Conservation (phyloP, 2,888 invertebrate genomes). For the Neuroscelio doddi region DNA sequence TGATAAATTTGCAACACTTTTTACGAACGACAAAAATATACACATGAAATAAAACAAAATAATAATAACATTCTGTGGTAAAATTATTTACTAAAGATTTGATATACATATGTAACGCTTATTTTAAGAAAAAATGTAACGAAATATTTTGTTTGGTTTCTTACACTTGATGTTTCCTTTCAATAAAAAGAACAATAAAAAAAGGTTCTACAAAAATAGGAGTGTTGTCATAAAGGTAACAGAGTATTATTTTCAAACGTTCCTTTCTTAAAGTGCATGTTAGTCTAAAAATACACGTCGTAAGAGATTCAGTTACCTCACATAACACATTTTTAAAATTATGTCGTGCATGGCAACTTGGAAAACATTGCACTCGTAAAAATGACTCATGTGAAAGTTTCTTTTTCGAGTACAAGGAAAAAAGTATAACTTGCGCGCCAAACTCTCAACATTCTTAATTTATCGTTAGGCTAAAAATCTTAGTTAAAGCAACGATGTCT, state of each 20-base stretch:
- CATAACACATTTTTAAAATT: not conserved
- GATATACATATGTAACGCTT: not conserved
- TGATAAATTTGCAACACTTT: not conserved
- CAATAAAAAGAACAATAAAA: constrained; percentile 1
- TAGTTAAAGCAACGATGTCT: too few species aligned
- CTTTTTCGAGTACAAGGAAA: not conserved
- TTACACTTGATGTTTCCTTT: not conserved
- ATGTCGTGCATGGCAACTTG: not conserved
- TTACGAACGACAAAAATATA: not conserved
- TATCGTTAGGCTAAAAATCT: not conserved
- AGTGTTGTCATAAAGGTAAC: constrained; percentile 16
- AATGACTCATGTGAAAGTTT: not conserved
- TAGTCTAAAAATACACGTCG: too few species aligned
- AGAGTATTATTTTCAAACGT: constrained; percentile 17
- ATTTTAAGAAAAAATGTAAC: not conserved
- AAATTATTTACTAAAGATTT: constrained; percentile 8
- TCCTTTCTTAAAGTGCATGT: not conserved
- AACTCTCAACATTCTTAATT: not conserved
- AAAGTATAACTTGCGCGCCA: not conserved
- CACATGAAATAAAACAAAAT: not conserved
- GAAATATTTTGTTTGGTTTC: not conserved
- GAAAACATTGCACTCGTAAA: not conserved
- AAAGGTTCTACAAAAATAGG: constrained; percentile 20
- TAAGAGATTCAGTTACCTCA: too few species aligned
- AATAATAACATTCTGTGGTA: not conserved